These are phyloP conservation scores for Thamnophis elegans DNA, from an alignment of 2,797 vertebrate species.

Conservation along the genomic window DNA sequence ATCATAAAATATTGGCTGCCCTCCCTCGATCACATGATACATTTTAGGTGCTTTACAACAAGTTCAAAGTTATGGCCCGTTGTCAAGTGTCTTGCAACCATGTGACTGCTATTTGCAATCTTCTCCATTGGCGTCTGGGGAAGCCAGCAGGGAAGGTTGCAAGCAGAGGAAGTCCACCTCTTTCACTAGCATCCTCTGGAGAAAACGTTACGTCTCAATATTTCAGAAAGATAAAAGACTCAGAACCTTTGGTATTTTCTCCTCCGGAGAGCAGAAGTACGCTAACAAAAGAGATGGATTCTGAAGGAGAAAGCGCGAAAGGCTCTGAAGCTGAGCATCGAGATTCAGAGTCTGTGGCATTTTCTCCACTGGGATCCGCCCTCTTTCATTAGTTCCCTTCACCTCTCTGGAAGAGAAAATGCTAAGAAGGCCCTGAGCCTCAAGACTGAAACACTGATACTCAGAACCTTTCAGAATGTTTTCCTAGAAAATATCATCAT, in stretches of 20 bases:
- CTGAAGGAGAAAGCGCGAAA: neutral
- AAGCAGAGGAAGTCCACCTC: neutral
- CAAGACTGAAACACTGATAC: neutral
- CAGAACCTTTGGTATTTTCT: neutral
- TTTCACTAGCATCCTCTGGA: neutral
- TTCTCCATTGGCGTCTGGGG: no score
- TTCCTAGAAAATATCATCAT: neutral
- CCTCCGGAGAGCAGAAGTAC: neutral
- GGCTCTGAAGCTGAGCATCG: neutral
- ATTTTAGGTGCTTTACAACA: no score
- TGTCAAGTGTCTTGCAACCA: no score
- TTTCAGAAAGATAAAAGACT: neutral
- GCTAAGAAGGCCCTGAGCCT: neutral
- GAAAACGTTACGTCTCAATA: neutral
- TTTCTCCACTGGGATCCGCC: neutral
- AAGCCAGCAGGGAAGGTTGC: no score
- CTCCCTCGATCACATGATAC: no score
- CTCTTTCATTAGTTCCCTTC: neutral
- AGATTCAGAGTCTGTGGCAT: neutral
- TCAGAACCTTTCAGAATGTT: neutral
- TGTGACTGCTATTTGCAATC: no score
- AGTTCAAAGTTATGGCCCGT: no score
- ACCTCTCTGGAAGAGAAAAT: neutral
- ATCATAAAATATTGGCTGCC: no score
- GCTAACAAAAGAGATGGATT: neutral